Evolutionary conservation across 2,888 invertebrate species (phyloP), one percentile per base, ranked within the genome.

Genomic region (Crepidodera aurea): DNA sequence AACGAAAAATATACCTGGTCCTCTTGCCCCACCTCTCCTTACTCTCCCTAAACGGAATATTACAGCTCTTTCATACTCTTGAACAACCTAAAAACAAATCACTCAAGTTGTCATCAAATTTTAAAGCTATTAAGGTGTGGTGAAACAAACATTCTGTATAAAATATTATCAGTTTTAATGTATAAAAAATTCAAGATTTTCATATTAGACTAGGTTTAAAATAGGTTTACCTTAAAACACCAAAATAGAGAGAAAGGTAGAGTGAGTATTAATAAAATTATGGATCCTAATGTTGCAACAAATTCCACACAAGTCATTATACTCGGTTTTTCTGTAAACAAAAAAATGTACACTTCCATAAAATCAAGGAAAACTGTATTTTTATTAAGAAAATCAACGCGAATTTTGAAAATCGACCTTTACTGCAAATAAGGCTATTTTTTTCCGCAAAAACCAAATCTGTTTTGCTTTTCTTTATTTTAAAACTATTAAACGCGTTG

Each of bases 1-100:
- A 6, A 97, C 89, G 81, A 97, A 96, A 81, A 97, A 97, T 67
- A 96, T 88, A 0, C 95, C 95, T n/a, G 93, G 90, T 0, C 94
- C 93, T 69, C 91, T 84, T 1, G 92, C 90, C 1, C 91, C 92
- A 1, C 92, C 92, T 67, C 86, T 85, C 57, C 85, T 83, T 40
- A 95, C 77, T 53, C 94, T 85, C 29, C 94, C 95, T 71, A 95
- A 84, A 15, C 94, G 87, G 81, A 96, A 96, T 75, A 96, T 94
- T 0, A 95, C 94, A 1, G 92, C 91, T 73, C 95, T 84, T 79
- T 94, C 93, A 76, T 93, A 94, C 78, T 94, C 94, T 75, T 92
- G 91, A 0, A 93, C 92, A 4, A 93, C 91, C 88, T 89, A 5
- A 76, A 75, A 64, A 62, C 27, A 19, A 18, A 27, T n/a, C 13